Base-by-base conservation (phyloP, 2,888 invertebrate genomes). In the Seladonia tumulorum region DNA sequence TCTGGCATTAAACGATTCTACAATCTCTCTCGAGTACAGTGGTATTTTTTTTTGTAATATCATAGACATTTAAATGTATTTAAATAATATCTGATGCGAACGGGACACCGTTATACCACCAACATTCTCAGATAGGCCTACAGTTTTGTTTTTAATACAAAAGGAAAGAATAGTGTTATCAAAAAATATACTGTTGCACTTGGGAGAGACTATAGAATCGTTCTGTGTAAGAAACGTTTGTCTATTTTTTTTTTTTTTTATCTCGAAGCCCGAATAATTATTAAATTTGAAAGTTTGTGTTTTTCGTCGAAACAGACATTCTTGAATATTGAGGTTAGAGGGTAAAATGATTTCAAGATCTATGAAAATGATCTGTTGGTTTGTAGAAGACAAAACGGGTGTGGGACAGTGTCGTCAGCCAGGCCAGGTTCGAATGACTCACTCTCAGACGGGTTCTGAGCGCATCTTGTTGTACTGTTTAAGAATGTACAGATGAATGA, bases 391-490 rank as follows among this genome's bases (percentile, higher is more conserved):
- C 18, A 7, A 18, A 63, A 63, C 18, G 29, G 29, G 2, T 29
- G 29, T 29, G 29, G 63, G 63, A 63, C 29, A 63, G 63, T 63
- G 63, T 63, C 18, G 83, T 74, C 53, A 72, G 60, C 72, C 80
- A 86, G 78, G 63, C 68, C 29, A 82, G 57, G 77, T 82, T 82
- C 60, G 57, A 68, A 78, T 73, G 71, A 12, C 29, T 47, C 42
- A 49, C 18, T 72, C 25, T 89, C 79, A 83, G 84, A 82, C 86
- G 79, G 60, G 72, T 85, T 86, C 86, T 79, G 82, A 86, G 86
- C 68, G 70, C 73, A 68, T 80, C 49, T 73, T 73, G 66, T 86
- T 83, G 74, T 83, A 77, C 72, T 79, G 77, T 87, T 80, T 66
- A 66, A 72, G 75, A 42, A n/a, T 82, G 83, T 88, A 86, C 77